Evolutionary conservation across 2,797 vertebrate species (phyloP).

Genomic region (Hafferia zeledoni): DNA sequence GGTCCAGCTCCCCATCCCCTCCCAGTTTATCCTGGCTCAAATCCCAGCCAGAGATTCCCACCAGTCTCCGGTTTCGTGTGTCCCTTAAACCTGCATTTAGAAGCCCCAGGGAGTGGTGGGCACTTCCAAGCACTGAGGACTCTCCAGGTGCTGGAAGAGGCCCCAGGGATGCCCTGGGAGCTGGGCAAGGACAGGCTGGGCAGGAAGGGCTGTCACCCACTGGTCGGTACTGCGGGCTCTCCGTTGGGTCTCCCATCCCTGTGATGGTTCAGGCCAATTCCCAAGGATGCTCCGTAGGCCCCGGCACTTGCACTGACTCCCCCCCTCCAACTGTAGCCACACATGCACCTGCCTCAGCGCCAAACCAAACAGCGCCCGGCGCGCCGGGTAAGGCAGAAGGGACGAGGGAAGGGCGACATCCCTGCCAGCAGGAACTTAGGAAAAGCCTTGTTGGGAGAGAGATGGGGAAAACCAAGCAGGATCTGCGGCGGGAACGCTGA

Average conservation of each 20-base stretch:
- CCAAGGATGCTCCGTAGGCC: background rate
- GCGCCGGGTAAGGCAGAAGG: background rate
- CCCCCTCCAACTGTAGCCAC: constrained; percentile 19
- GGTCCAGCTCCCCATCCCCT: background rate
- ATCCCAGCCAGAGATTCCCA: background rate
- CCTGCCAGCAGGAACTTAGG: accelerated
- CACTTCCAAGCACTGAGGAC: background rate
- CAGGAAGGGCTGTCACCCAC: accelerated
- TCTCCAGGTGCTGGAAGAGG: background rate
- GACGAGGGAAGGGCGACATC: background rate
- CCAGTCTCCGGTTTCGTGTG: accelerated
- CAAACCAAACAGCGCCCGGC: background rate
- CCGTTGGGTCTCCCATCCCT: accelerated
- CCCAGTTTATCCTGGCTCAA: background rate
- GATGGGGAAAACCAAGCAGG: background rate
- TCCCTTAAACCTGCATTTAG: background rate
- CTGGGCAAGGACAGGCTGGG: background rate
- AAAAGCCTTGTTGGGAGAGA: background rate
- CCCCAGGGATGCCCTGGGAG: background rate
- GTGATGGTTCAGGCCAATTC: background rate
- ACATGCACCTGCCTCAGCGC: constrained; percentile 36
- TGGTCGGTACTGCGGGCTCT: background rate
- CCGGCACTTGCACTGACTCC: background rate
- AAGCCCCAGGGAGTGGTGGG: background rate
- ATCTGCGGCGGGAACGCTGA: background rate